Evolutionary conservation across 1,140 invertebrate genomes (phyloP), one percentile per base, ranked within the genome.

Genomic region (Eupeodes corollae): DNA sequence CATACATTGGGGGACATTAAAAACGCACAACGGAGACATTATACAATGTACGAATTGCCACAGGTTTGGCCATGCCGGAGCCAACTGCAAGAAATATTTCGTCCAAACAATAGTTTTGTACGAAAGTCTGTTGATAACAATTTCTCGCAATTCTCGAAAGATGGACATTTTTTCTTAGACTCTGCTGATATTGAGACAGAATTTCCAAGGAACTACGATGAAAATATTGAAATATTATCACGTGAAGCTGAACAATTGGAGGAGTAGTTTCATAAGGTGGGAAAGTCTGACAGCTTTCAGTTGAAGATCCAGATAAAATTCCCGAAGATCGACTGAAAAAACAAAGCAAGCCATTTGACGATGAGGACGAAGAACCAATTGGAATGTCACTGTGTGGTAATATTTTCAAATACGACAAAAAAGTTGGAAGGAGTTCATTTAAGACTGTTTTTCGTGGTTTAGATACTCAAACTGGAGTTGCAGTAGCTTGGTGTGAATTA

Each of bases 401-500:
- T 46, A 99, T 97, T 73, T 84, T 99, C 54, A 98, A 99, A 70
- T 98, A 98, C 73, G 94, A 98, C 64, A 92, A 96, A 63, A 95
- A 99, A 75, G 91, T 99, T 52, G 97, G 97, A 14, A 79, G 95
- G 47, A 96, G 96, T 35, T 98, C 94, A 51, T 99, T 99, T 71
- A 99, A 99, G 71, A 99, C 95, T 16, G 97, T 99, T 34, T 99
- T 92, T 74, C 82, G 93, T 56, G 96, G 97, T 15, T 74, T 99
- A 30, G 96, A 99, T 70, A 96, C 94, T 5, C 88, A 97, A 71
- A 97, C 93, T 26, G 95, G 95, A 8, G 94, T 98, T 15, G 91
- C 94, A 18, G 93, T 99, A 1, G 96, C 96, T 31, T 99, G 96
- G 96, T 99, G 96, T 75, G 96, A 99, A 75, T 71, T 99, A 52